Conservation (phyloP, 2,888 invertebrate species). For the Hypselothyrea guttata region DNA sequence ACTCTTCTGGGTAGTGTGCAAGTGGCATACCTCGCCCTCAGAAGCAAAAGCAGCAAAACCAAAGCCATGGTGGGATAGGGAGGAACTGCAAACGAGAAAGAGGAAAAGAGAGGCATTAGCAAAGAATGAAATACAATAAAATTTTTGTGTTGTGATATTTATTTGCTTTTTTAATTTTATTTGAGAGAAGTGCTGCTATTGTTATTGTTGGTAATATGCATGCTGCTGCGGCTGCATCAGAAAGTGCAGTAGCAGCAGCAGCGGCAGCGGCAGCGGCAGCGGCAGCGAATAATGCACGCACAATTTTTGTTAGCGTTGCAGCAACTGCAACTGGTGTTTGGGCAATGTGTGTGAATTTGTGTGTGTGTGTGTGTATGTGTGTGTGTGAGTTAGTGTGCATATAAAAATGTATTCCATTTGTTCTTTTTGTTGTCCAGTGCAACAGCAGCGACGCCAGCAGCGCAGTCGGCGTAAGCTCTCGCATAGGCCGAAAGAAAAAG, state of each 20-base stretch:
- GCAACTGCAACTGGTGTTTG: constrained; percentile 78
- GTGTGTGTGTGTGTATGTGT: constrained; percentile 3
- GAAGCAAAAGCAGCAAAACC: not conserved
- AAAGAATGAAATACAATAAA: constrained; percentile 42
- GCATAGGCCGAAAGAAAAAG: constrained; percentile 77
- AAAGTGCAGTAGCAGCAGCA: constrained; percentile 21
- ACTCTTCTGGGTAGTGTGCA: constrained; percentile 2
- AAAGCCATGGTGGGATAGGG: not conserved
- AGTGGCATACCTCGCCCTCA: constrained; percentile 21
- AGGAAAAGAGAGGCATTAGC: constrained; percentile 26
- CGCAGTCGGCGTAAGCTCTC: constrained; percentile 35
- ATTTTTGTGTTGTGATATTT: constrained; percentile 33
- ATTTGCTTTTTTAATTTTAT: constrained; percentile 8
- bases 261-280: constrained; percentile 9
- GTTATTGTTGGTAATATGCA: constrained; percentile 5
- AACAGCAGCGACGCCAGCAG: constrained; percentile 17
- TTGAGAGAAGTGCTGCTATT: constrained; percentile 2
- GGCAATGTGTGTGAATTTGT: constrained; percentile 17
- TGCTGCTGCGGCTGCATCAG: constrained; percentile 10
- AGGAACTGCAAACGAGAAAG: not conserved
- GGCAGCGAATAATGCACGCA: constrained; percentile 15
- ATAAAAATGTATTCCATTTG: constrained; percentile 42
- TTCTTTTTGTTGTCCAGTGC: constrained; percentile 26
- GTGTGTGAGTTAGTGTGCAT: constrained; percentile 31
- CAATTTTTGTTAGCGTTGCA: constrained; percentile 35